Evolutionary conservation across 92 coral and sea anemone genomes (phyloP).

Genomic region (Epizoanthus ramosus): DNA sequence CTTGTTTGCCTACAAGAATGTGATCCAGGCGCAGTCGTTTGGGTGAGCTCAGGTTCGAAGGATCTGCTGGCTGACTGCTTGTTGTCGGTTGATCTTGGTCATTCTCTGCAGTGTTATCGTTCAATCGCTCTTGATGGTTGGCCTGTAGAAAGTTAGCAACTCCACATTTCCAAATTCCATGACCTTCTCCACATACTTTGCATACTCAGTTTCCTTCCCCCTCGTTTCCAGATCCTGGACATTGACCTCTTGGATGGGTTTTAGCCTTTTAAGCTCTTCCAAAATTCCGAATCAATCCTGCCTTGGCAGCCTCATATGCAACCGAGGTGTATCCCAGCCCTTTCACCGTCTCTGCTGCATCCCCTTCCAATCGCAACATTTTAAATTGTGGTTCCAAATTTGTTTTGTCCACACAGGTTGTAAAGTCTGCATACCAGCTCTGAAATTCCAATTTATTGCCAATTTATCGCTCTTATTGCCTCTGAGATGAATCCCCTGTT

Average conservation of each 20-base stretch:
- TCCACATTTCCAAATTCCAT: conserved; percentile 60
- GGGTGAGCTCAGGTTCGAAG: too few relatives aligned
- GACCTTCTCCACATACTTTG: conserved; percentile 47
- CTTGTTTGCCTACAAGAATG: too few relatives aligned
- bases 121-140: too few relatives aligned
- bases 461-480: conserved; percentile 47
- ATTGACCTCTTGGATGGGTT: conserved; percentile 58
- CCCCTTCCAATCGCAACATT: conserved; percentile 55
- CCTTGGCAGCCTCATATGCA: conserved; percentile 55
- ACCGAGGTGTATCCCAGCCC: conserved; percentile 58
- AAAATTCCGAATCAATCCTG: conserved; percentile 39
- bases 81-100: too few relatives aligned
- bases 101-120: too few relatives aligned
- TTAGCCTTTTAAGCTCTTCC: conserved; percentile 40
- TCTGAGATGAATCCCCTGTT: conserved; percentile 33
- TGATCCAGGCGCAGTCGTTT: too few relatives aligned
- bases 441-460: conserved; percentile 55
- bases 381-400: conserved; percentile 46
- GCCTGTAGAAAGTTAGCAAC: too few relatives aligned
- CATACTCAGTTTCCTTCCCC: too few relatives aligned
- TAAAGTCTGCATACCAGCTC: conserved; percentile 56
- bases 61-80: too few relatives aligned
- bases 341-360: conserved; percentile 54
- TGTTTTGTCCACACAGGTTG: conserved; percentile 45
- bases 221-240: conserved; percentile 61